Base-by-base conservation (phyloP, 1,140 invertebrate species). In the Chlorops oryzae region DNA sequence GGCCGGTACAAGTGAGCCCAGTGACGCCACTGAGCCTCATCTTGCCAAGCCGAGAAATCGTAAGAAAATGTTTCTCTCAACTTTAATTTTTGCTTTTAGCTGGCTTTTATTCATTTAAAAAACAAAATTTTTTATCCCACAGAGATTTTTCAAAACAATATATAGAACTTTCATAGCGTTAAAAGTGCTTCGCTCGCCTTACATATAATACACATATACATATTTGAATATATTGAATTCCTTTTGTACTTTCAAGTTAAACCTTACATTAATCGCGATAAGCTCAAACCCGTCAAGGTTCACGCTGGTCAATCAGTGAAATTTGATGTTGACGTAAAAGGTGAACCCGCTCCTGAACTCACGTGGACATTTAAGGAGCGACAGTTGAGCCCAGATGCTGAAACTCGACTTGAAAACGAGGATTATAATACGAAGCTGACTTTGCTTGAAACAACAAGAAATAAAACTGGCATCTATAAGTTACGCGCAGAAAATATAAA, bases 251-350 rank as follows among this genome's bases (percentile, higher is more conserved):
- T n/a, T n/a, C n/a, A n/a, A 92, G 88, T 94, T 62, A 90, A 90
- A 74, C 93, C 92, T 50, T 78, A 79, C 45, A 96, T 96, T 62
- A 93, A 96, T 68, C 82, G 92, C 35, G 92, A 94, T 34, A 92
- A 95, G 73, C 79, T 96, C 64, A 84, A 91, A 47, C 84, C 84
- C n/a, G 76, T 96, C 1, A 88, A 88, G 57, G 86, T 96, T 0
- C 83, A 93, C 55, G 92, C 92, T 45, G 93, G 95, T 7, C 88
- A 95, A 71, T 79, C 85, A 21, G 87, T 97, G 51, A 92, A 92
- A 64, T 81, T 96, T 51, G 90, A 96, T 65, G 88, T 97, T 4
- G 94, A 97, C 67, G 87, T 96, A 44, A 90, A 87, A 63, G 96
- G 93, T 70, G 92, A 96, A 78, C 96, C 96, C 28, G 87, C 93